Base-by-base conservation (phyloP, 2,888 invertebrate genomes). In the Metallyticus violacea region DNA sequence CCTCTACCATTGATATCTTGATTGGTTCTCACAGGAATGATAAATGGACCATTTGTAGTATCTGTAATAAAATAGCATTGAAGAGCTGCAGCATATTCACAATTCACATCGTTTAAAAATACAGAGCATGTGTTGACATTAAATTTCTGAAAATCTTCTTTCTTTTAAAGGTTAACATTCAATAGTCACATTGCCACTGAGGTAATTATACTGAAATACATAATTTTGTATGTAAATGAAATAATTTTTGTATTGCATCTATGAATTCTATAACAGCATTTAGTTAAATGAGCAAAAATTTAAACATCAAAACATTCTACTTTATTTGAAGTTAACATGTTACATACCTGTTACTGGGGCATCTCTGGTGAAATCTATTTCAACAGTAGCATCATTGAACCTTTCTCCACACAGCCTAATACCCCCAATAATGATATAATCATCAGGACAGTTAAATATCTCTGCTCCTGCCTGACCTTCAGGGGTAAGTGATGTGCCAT, bases 401-500 rank as follows among this genome's bases (percentile, higher is more conserved):
- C 94, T 93, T 85, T 96, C 95, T 0, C 96, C 96, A 89, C 96
- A 97, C 3, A 97, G 92, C 86, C 96, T 92, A 28, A 94, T 93
- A 22, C 95, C 95, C 85, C 95, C 94, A 88, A 96, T 92, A 1
- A 95, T 92, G 80, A 96, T 92, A 92, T 95, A 97, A 90, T 96
- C 96, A 89, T 95, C 94, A 0, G 96, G 96, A 90, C 96, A 97
- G 91, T 96, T 95, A 89, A 95, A 94, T 86, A 95, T 93, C 89
- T 96, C 96, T 81, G 95, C 95, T 0, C 96, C 96, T 1, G 96
- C 96, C 91, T 96, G 95, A 1, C 94, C 94, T 40, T 93, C 93
- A 2, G 95, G 94, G 76, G 95, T 93, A 6, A 95, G 92, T 88
- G 93, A 93, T 77, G 93, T 91, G 30, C 94, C 95, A 89, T 94